A percentile compares a stretch with the other conserved stretches of the same genome.
These are phyloP conservation scores for Tipula helvola DNA, from an alignment of 2,888 invertebrate species.

Conservation along the genomic window DNA sequence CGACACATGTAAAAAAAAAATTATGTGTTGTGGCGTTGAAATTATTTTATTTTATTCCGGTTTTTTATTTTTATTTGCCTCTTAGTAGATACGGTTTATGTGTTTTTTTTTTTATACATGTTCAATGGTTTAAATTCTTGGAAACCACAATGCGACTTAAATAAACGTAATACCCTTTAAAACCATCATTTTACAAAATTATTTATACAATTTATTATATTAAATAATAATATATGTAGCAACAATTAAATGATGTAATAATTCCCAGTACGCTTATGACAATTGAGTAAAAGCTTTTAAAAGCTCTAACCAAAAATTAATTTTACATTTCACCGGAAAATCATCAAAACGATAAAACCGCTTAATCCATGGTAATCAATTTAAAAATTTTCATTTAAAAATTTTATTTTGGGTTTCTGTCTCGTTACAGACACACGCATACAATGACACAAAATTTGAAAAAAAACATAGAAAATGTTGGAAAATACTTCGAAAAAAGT, in stretches of 20 bases:
- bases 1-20: not conserved
- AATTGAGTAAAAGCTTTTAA: not conserved
- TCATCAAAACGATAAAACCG: not conserved
- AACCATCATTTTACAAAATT: not conserved
- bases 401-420: not conserved
- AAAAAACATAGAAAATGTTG: not conserved
- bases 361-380: slow-evolving; percentile 4
- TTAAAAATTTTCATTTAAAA: not conserved
- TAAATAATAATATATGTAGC: not conserved
- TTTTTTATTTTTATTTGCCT: not conserved
- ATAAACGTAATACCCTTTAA: not conserved
- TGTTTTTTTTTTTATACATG: not conserved
- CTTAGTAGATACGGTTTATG: not conserved
- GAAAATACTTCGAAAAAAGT: not conserved
- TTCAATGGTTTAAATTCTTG: not conserved
- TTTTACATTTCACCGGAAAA: not conserved
- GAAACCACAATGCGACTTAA: not conserved
- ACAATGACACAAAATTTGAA: not conserved
- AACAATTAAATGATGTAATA: not conserved
- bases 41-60: not conserved
- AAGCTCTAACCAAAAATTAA: not conserved
- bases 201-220: not conserved
- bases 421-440: not conserved
- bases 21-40: not conserved
- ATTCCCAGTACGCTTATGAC: not conserved